Evolutionary conservation across 2,797 vertebrate genomes (phyloP).

Genomic region (Sebastes hopkinsi): DNA sequence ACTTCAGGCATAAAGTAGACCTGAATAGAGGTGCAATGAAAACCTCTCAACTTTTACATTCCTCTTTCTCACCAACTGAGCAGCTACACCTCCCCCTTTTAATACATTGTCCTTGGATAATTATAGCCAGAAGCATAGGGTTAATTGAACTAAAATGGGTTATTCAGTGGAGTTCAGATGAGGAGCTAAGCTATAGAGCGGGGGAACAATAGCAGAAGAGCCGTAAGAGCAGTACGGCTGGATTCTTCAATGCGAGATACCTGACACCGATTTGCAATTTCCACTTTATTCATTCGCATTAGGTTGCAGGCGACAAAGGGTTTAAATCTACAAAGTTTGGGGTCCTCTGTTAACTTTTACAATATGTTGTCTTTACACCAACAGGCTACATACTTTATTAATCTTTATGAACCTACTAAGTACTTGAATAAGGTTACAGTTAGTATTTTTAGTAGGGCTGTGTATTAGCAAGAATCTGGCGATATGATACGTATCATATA

Average conservation of each 20-base stretch:
- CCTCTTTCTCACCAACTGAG: constrained; percentile 11
- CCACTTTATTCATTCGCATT: constrained; percentile 16
- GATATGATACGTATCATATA: no score
- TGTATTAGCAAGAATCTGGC: no score
- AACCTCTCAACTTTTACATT: constrained; percentile 49
- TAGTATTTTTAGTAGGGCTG: background rate
- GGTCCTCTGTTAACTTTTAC: background rate
- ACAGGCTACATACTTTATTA: background rate
- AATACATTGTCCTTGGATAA: constrained; percentile 72
- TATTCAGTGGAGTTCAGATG: constrained; percentile 53
- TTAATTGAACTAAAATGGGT: constrained; percentile 78
- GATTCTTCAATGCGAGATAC: constrained; percentile 9
- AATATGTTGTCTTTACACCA: background rate
- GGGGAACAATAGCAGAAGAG: constrained; percentile 54
- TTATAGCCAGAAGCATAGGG: constrained; percentile 71
- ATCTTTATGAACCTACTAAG: background rate
- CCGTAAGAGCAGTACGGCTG: constrained; percentile 21
- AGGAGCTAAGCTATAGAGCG: constrained; percentile 26
- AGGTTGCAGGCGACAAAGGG: background rate
- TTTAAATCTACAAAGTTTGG: background rate
- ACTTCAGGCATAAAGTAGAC: constrained; percentile 36
- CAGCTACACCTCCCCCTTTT: constrained; percentile 36
- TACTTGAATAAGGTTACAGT: background rate
- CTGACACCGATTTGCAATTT: constrained; percentile 29
- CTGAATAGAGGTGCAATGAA: constrained; percentile 25